phyloP scores from a whole-genome alignment of 2,888 invertebrate species.

The Lasioglossum malachurum region DNA sequence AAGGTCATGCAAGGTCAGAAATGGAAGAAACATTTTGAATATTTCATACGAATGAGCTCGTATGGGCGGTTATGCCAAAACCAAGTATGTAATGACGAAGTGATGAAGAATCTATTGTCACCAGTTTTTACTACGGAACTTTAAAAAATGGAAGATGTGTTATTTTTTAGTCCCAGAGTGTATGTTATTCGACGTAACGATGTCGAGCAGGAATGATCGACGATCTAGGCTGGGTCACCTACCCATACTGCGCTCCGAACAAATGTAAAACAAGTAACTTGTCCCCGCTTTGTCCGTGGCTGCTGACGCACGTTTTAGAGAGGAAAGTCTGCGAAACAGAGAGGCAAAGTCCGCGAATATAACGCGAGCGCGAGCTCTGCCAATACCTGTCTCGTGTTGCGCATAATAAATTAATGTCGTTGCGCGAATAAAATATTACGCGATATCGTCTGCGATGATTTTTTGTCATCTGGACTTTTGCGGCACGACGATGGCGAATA shows the following conservation, averaged over 20 bases:
- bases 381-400: slow-evolving; percentile 67
- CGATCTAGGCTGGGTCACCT: not conserved
- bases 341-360: slow-evolving; percentile 67
- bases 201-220: slow-evolving; percentile 30
- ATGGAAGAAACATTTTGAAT: no score
- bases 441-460: slow-evolving; percentile 25
- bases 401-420: slow-evolving; percentile 66
- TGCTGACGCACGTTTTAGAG: slow-evolving; percentile 54
- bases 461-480: not conserved
- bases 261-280: slow-evolving; percentile 47
- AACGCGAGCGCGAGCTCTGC: slow-evolving; percentile 62
- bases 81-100: no score
- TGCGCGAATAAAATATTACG: slow-evolving; percentile 50
- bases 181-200: not conserved
- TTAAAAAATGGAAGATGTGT: no score
- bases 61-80: no score
- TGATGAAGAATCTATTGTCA: no score
- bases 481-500: not conserved
- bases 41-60: no score
- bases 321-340: slow-evolving; percentile 27
- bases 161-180: no score
- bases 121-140: no score
- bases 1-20: no score
- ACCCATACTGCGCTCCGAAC: slow-evolving; percentile 19
- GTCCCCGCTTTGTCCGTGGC: slow-evolving; percentile 51